These are phyloP conservation scores for Anguilla rostrata DNA, from an alignment of 2,113 vertebrate genomes.

Conservation along the genomic window DNA sequence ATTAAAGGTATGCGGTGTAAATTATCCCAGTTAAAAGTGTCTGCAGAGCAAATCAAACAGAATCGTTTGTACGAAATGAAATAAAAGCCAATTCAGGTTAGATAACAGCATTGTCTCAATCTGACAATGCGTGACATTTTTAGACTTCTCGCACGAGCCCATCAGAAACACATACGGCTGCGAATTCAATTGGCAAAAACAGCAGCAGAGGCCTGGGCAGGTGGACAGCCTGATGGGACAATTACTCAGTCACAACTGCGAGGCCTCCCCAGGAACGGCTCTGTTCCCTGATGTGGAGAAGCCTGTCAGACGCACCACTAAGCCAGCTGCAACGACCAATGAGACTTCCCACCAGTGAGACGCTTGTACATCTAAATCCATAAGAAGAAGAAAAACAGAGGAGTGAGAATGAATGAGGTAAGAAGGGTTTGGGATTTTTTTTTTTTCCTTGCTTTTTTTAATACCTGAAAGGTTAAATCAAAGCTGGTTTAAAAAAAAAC, in stretches of 20 bases:
- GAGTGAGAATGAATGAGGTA: conserved; percentile 27
- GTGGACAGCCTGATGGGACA: conserved; percentile 32
- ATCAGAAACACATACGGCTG: conserved; percentile 30
- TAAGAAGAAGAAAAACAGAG: conserved; percentile 24
- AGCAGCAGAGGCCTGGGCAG: not conserved
- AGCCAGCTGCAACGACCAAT: conserved; percentile 26
- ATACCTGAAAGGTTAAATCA: conserved; percentile 27
- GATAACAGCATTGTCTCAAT: conserved; percentile 46
- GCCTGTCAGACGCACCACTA: conserved; percentile 52
- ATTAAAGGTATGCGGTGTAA: not conserved
- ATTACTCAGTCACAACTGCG: conserved; percentile 36
- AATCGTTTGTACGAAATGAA: conserved; percentile 39
- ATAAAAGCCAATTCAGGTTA: conserved; percentile 44
- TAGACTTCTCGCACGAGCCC: conserved; percentile 23
- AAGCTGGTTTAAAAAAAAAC: conserved; percentile 25
- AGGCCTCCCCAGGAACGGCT: conserved; percentile 30
- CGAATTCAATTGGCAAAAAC: conserved; percentile 16
- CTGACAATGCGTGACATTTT: conserved; percentile 44
- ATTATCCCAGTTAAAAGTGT: conserved; percentile 22
- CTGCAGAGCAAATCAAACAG: not conserved
- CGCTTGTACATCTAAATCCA: not conserved
- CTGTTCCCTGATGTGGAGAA: conserved; percentile 43
- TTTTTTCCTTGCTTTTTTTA: conserved; percentile 16
- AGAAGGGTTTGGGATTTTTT: conserved; percentile 19
- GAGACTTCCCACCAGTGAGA: not conserved